Evolutionary conservation across 1,140 invertebrate species (phyloP).

Genomic region (Drosophila pectinifera): DNA sequence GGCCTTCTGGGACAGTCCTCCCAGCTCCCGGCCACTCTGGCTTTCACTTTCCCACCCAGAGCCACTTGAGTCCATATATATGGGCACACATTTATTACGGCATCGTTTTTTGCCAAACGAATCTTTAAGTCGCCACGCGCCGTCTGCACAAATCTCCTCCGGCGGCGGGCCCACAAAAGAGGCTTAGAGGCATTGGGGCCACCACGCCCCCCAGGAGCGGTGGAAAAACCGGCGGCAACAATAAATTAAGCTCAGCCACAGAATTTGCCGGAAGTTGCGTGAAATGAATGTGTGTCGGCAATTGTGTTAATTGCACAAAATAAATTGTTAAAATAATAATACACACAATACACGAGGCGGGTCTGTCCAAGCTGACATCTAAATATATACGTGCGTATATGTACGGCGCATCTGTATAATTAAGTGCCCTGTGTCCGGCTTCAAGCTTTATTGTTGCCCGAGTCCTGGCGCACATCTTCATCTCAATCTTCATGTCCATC

Average conservation of each 20-base stretch:
- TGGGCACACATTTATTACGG: slow-evolving; percentile 65
- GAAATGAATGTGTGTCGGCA: slow-evolving; percentile 81
- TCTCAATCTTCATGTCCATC: slow-evolving; percentile 20
- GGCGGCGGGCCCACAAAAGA: slow-evolving; percentile 33
- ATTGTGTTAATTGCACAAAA: slow-evolving; percentile 83
- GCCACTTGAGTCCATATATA: slow-evolving; percentile 56
- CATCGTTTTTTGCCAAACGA: slow-evolving; percentile 71
- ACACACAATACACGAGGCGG: slow-evolving; percentile 54
- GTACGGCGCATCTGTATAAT: slow-evolving; percentile 47
- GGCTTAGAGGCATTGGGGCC: slow-evolving; percentile 42
- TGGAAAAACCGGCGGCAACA: slow-evolving; percentile 22
- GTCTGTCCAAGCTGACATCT: slow-evolving; percentile 47
- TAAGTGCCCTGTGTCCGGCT: slow-evolving; percentile 38
- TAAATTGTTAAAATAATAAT: slow-evolving; percentile 83
- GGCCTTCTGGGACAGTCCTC: slow-evolving; percentile 33
- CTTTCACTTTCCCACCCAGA: slow-evolving; percentile 11
- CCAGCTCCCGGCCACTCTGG: neutral
- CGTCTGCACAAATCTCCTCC: slow-evolving; percentile 69
- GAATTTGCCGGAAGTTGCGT: slow-evolving; percentile 69
- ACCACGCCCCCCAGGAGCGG: slow-evolving; percentile 12
- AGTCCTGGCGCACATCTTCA: slow-evolving; percentile 29
- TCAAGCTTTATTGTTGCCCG: slow-evolving; percentile 45
- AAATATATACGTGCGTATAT: slow-evolving; percentile 21
- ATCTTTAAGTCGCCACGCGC: slow-evolving; percentile 77
- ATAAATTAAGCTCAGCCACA: slow-evolving; percentile 80